These are phyloP conservation scores for Brenthis hecate DNA, from an alignment of 2,888 invertebrate species.

Conservation along the genomic window DNA sequence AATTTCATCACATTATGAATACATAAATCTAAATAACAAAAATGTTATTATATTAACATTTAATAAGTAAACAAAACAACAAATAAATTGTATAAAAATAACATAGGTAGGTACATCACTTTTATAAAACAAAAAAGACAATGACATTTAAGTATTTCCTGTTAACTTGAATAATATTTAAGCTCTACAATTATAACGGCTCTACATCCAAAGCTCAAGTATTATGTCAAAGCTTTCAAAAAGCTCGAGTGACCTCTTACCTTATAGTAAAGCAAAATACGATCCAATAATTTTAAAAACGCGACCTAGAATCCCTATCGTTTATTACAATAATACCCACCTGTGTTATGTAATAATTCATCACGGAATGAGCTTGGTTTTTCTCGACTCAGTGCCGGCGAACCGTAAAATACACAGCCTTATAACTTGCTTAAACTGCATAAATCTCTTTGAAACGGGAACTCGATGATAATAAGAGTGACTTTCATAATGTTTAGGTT, in stretches of 20 bases:
- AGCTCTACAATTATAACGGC: not conserved
- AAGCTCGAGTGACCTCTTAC: conserved; percentile 14
- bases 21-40: no score
- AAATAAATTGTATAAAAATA: no score
- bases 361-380: conserved; percentile 45
- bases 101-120: not conserved
- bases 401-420: conserved; percentile 43
- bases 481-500: conserved; percentile 30
- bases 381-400: conserved; percentile 42
- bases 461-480: conserved; percentile 28
- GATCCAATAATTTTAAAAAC: conserved; percentile 27
- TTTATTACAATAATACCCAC: conserved; percentile 43
- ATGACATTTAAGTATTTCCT: not conserved
- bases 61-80: no score
- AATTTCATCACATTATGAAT: no score
- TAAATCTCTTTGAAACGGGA: conserved; percentile 41
- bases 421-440: conserved; percentile 44
- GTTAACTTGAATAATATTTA: conserved; percentile 1
- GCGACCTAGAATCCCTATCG: conserved; percentile 35
- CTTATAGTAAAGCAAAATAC: conserved; percentile 23
- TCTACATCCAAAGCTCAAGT: not conserved
- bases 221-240: conserved; percentile 5
- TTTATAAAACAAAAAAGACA: not conserved
- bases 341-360: conserved; percentile 48
- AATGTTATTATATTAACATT: no score